Evolutionary conservation across 2,888 invertebrate species (phyloP).

Genomic region (Pachliopta kotzebuea): DNA sequence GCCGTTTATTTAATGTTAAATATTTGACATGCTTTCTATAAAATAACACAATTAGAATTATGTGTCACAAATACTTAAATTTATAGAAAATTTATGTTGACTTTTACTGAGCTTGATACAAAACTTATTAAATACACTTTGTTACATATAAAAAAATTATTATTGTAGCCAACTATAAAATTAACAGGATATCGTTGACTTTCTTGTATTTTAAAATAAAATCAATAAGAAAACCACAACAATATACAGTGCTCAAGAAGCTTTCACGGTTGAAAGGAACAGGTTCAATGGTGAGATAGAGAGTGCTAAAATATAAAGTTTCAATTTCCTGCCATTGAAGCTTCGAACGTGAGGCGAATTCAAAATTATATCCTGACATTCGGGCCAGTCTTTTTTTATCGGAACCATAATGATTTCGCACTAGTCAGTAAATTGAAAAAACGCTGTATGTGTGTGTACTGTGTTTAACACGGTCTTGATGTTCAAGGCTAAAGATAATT

Average conservation of each 20-base stretch:
- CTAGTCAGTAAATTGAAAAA: constrained; percentile 1
- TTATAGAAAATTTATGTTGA: too few species aligned
- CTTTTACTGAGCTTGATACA: too few species aligned
- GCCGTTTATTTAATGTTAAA: too few species aligned
- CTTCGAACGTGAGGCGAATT: constrained; percentile 52
- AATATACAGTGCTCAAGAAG: background rate
- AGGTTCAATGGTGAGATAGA: constrained; percentile 57
- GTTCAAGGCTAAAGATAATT: background rate
- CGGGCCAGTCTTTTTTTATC: constrained; percentile 21
- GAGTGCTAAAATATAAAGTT: constrained; percentile 76
- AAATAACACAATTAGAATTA: too few species aligned
- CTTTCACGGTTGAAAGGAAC: constrained; percentile 18
- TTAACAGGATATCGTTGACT: background rate
- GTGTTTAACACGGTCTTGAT: background rate
- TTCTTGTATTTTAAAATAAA: background rate
- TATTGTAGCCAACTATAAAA: too few species aligned
- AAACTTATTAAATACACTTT: too few species aligned
- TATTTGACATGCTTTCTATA: too few species aligned
- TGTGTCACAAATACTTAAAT: too few species aligned
- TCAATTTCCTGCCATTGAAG: constrained; percentile 65
- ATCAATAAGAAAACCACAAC: background rate
- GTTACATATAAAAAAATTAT: too few species aligned
- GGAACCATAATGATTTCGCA: constrained; percentile 11
- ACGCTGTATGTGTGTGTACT: background rate
- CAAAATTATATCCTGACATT: constrained; percentile 31